These are phyloP conservation scores for Mormyrus hasselquistii DNA, from an alignment of 2,797 vertebrate species.

Conservation along the genomic window DNA sequence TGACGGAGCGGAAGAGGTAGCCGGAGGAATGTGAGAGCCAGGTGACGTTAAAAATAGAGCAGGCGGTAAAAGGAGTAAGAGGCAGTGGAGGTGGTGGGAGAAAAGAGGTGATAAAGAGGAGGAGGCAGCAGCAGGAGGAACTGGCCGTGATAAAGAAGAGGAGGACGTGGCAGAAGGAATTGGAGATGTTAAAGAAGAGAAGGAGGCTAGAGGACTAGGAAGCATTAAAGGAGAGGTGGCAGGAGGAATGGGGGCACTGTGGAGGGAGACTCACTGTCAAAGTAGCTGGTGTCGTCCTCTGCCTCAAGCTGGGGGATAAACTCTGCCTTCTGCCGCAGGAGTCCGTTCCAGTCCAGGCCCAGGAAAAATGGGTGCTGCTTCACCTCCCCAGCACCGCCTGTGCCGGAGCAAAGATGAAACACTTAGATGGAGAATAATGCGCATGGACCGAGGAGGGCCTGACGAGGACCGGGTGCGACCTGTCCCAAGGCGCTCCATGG, in stretches of 20 bases:
- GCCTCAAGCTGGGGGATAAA: slow-evolving; percentile 94
- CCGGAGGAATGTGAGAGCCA: background rate
- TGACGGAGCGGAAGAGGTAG: background rate
- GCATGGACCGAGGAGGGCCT: background rate
- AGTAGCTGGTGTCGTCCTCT: slow-evolving; percentile 95
- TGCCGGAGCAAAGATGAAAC: background rate
- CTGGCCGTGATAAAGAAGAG: background rate
- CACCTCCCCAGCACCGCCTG: slow-evolving; percentile 84
- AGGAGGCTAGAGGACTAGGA: background rate
- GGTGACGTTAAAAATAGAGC: background rate
- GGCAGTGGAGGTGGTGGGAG: background rate
- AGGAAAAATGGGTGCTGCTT: slow-evolving; percentile 87
- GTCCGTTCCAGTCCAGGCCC: slow-evolving; percentile 87
- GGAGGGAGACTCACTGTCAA: slow-evolving; percentile 77
- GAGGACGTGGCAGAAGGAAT: background rate
- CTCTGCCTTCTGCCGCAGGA: slow-evolving; percentile 92
- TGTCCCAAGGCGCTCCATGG: slow-evolving; percentile 85
- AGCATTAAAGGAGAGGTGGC: background rate
- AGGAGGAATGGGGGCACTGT: background rate
- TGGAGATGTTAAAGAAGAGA: background rate
- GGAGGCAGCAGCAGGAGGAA: background rate
- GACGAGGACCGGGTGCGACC: slow-evolving; percentile 51
- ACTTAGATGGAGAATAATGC: background rate
- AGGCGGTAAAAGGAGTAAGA: background rate
- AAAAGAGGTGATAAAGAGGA: background rate